A percentile compares a stretch with the other conserved stretches of the same genome.
These are phyloP conservation scores for Lepidonotus clava DNA, from an alignment of 2,888 invertebrate genomes.

Conservation along the genomic window DNA sequence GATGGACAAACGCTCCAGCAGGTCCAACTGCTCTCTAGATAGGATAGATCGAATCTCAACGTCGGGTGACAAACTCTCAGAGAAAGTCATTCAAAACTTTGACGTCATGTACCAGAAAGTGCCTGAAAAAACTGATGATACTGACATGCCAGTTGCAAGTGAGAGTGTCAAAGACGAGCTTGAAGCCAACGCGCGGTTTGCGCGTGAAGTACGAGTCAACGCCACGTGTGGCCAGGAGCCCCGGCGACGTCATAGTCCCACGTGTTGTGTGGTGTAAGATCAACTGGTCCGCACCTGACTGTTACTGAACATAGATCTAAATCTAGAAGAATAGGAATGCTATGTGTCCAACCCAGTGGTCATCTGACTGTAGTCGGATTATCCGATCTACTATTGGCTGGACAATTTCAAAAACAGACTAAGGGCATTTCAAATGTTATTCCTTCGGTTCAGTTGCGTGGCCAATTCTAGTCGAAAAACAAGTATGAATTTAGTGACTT, in stretches of 20 bases:
- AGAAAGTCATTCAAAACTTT: conserved; percentile 54
- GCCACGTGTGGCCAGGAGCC: background rate
- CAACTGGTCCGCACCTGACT: no score
- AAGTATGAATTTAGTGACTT: no score
- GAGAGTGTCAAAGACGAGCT: conserved; percentile 52
- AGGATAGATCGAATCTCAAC: conserved; percentile 59
- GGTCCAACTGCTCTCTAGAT: conserved; percentile 41
- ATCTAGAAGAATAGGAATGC: no score
- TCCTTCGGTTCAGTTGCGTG: no score
- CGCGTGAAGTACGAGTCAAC: conserved; percentile 24
- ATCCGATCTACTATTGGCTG: no score
- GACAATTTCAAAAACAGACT: no score
- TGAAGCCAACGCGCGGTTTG: conserved; percentile 29
- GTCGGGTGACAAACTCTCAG: conserved; percentile 33
- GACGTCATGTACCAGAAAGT: conserved; percentile 58
- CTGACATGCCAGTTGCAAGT: conserved; percentile 56
- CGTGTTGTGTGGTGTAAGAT: conserved; percentile 26
- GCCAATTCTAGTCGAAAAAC: no score
- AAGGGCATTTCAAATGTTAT: no score
- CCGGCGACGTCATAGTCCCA: conserved; percentile 9
- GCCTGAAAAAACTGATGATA: conserved; percentile 53
- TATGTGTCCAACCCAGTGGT: no score
- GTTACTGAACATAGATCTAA: no score
- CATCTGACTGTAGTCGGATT: no score
- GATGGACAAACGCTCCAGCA: background rate